Evolutionary conservation across 2,113 vertebrate genomes (phyloP).

Genomic region (Pelecanus crispus): DNA sequence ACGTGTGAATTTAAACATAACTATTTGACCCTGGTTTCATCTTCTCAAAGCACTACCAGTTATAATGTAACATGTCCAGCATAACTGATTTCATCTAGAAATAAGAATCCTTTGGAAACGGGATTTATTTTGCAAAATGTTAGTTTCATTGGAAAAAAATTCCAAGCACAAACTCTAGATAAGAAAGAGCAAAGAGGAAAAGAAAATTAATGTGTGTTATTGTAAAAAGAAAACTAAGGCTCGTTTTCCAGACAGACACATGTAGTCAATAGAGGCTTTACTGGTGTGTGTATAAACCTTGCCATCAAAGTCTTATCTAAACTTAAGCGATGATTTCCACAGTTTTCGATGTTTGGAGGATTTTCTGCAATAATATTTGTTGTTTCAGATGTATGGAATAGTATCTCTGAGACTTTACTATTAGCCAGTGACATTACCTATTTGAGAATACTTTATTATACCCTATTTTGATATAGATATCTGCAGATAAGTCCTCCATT

Average conservation of each 20-base stretch:
- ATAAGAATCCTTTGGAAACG: background rate
- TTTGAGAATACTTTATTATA: background rate
- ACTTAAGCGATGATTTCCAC: background rate
- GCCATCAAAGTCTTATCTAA: background rate
- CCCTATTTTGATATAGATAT: background rate
- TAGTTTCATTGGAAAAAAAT: background rate
- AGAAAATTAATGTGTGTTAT: background rate
- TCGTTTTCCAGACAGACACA: background rate
- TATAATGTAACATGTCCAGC: background rate
- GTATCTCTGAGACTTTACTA: background rate
- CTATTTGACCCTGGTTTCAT: background rate
- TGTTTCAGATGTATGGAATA: background rate
- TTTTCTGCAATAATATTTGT: background rate
- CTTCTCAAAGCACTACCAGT: background rate
- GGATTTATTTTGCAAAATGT: background rate
- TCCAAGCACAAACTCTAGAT: background rate
- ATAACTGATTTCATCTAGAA: background rate
- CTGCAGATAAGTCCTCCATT: background rate
- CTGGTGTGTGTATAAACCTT: background rate
- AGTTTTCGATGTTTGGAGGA: background rate
- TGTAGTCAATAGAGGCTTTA: background rate
- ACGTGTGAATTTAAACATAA: background rate
- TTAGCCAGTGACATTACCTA: background rate
- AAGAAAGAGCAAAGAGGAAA: background rate
- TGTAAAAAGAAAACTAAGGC: background rate